Conservation (phyloP, 2,888 invertebrate genomes). For the Phengaris alcon region DNA sequence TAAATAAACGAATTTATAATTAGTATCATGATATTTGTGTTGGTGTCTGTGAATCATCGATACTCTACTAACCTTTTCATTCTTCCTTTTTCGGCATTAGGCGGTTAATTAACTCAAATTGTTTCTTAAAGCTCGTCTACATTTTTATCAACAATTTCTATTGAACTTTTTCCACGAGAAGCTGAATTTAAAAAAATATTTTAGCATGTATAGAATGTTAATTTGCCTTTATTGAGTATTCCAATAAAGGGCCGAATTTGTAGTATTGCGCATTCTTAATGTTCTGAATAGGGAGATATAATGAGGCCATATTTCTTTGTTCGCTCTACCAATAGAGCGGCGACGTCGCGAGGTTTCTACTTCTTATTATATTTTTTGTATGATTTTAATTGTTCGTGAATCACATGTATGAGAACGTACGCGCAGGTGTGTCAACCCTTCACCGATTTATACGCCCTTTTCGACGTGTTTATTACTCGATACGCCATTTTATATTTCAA, state of each 20-base stretch:
- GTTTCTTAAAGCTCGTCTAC: background rate
- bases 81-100: background rate
- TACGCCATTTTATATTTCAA: slow-evolving; percentile 32
- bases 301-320: slow-evolving; percentile 75
- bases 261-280: slow-evolving; percentile 38
- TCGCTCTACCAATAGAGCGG: slow-evolving; percentile 69
- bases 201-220: background rate
- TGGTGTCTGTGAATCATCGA: slow-evolving; percentile 44
- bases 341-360: slow-evolving; percentile 69
- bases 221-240: background rate
- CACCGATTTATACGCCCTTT: slow-evolving; percentile 34
- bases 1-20: slow-evolving; percentile 76
- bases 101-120: background rate
- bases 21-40: slow-evolving; percentile 69
- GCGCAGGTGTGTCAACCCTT: slow-evolving; percentile 74
- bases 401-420: slow-evolving; percentile 65
- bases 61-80: slow-evolving; percentile 20
- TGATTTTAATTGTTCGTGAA: slow-evolving; percentile 77
- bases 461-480: slow-evolving; percentile 30
- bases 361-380: slow-evolving; percentile 75
- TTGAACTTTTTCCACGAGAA: background rate
- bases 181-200: background rate
- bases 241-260: slow-evolving; percentile 28
- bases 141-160: background rate
- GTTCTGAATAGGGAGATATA: slow-evolving; percentile 55